Base-by-base conservation (phyloP, 2,113 vertebrate species). In the Columba janthina region DNA sequence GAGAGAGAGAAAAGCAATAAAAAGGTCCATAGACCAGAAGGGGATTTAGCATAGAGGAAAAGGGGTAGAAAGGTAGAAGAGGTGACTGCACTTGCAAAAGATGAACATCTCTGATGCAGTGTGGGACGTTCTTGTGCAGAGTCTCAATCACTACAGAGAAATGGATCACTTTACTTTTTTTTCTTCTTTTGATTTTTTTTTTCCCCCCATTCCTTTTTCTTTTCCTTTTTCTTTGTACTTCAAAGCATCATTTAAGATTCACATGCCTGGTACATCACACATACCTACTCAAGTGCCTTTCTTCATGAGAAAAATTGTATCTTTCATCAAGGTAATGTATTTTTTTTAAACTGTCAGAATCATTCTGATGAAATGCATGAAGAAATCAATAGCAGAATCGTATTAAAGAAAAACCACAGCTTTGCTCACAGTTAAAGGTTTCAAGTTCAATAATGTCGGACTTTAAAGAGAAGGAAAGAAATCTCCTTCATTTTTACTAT, bases 341-440 rank as follows among this genome's bases (percentile, higher is more conserved):
- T 96, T 97, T 88, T 96, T 97, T 94, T 5, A 56, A 97, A 83
- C 94, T 97, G 91, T 94, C 90, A 88, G 89, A 96, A 96, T 96
- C 94, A 91, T 95, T 97, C 88, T 10, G 77, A 96, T 96, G 89
- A 95, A 95, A 94, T 87, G 79, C 81, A 95, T 93, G 94, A 91
- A 80, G 91, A 96, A 97, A 96, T 94, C 88, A 96, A 94, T 96
- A 94, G 88, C 77, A 97, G 94, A 96, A 90, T 96, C 95, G 84
- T 95, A 92, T 97, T 97, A 96, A 97, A 95, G 92, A 89, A 88
- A 96, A 94, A 93, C 85, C 85, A 85, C 96, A 92, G 88, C 85
- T 96, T 95, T 96, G 92, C 76, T 95, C 73, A 80, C 85, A 57
- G 89, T 96, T 70, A 73, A 93, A 96, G 88, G 83, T 93, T 96